A percentile compares a stretch with the other conserved stretches of the same genome.
Conservation (phyloP, 2,113 vertebrate species). For the Rhizomys pruinosus region DNA sequence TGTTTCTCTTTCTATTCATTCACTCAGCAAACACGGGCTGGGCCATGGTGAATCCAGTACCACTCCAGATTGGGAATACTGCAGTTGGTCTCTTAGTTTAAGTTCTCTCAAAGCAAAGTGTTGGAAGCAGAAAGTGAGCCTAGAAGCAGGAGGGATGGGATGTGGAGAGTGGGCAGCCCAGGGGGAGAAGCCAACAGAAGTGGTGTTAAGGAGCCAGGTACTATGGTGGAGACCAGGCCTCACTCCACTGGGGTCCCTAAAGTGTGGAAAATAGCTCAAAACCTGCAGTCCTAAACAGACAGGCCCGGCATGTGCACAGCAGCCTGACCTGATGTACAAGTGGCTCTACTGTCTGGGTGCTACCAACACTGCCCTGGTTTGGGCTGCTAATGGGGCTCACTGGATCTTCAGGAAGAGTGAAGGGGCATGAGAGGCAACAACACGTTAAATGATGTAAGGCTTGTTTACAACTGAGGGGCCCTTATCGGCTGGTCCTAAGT, state of each 20-base stretch:
- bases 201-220: not conserved
- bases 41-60: not conserved
- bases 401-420: not conserved
- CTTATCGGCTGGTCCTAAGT: no score
- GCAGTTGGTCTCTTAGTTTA: not conserved
- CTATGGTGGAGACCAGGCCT: fast-evolving
- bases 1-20: not conserved
- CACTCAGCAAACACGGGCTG: not conserved
- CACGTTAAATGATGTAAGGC: no score
- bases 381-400: not conserved
- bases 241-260: not conserved
- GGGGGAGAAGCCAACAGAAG: not conserved
- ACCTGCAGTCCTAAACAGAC: not conserved
- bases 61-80: fast-evolving
- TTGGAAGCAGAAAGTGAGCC: not conserved
- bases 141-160: no score
- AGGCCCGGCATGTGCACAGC: fast-evolving
- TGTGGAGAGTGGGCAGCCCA: not conserved
- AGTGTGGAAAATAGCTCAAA: not conserved
- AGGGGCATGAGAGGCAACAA: no score
- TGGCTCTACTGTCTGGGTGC: not conserved
- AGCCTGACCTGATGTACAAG: fast-evolving
- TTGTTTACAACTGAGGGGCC: no score
- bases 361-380: no score
- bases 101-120: not conserved